These are phyloP conservation scores for Campoletis raptor DNA, from an alignment of 2,888 invertebrate species.

Conservation along the genomic window DNA sequence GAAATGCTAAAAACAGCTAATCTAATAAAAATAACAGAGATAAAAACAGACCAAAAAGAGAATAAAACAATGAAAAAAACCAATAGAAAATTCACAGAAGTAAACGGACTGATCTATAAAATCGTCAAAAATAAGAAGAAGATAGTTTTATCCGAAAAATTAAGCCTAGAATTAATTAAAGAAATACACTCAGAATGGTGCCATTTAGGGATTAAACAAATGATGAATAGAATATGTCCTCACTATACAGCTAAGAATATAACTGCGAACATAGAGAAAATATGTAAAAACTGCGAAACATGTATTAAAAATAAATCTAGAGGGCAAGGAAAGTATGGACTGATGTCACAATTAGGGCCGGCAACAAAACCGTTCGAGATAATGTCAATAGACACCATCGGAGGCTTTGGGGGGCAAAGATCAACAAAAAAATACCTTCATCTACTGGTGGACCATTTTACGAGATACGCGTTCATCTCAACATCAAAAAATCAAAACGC, in stretches of 20 bases:
- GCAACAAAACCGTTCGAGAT: slow-evolving; percentile 52
- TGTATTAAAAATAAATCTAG: no score
- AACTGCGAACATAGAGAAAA: slow-evolving; percentile 54
- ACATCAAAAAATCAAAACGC: slow-evolving; percentile 53
- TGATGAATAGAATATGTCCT: slow-evolving; percentile 37
- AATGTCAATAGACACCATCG: slow-evolving; percentile 54
- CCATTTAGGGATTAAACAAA: slow-evolving; percentile 44
- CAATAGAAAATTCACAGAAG: slow-evolving; percentile 37
- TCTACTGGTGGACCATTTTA: no score
- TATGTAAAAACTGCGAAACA: no score
- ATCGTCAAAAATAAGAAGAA: slow-evolving; percentile 27
- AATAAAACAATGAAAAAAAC: slow-evolving; percentile 29
- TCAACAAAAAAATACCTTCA: slow-evolving; percentile 52
- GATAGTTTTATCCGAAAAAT: slow-evolving; percentile 39
- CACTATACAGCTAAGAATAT: slow-evolving; percentile 46
- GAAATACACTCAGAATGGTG: slow-evolving; percentile 31
- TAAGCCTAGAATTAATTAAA: slow-evolving; percentile 23
- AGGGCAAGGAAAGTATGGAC: slow-evolving; percentile 47
- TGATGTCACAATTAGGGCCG: slow-evolving; percentile 56
- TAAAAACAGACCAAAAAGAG: slow-evolving; percentile 30
- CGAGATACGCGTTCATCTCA: slow-evolving; percentile 43
- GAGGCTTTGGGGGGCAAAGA: slow-evolving; percentile 42
- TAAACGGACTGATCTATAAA: slow-evolving; percentile 31
- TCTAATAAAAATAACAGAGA: slow-evolving; percentile 27
- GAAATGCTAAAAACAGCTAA: slow-evolving; percentile 44